Conservation (phyloP, 2,888 invertebrate species). For the Campoletis raptor region DNA sequence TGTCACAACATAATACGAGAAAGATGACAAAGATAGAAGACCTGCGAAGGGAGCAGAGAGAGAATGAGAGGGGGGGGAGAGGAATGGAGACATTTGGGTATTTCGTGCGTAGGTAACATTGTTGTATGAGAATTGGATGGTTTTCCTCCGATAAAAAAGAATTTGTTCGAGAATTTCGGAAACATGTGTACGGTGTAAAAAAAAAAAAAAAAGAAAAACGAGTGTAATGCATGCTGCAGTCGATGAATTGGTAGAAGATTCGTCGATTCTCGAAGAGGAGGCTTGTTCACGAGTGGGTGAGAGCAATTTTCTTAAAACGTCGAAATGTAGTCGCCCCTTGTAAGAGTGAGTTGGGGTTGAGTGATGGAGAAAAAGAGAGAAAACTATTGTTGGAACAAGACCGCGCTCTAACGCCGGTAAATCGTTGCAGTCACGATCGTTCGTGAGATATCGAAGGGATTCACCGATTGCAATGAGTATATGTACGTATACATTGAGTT, state of each 20-base stretch:
- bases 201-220: neutral
- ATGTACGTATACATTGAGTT: conserved; percentile 20
- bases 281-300: conserved; percentile 15
- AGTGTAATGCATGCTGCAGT: neutral
- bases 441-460: conserved; percentile 62
- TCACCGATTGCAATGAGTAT: conserved; percentile 24
- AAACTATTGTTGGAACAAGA: conserved; percentile 57
- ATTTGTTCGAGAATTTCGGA: conserved; percentile 14
- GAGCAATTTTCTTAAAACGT: conserved; percentile 67
- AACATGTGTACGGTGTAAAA: neutral
- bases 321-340: conserved; percentile 34
- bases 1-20: conserved; percentile 44
- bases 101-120: neutral
- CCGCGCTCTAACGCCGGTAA: conserved; percentile 25
- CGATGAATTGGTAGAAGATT: conserved; percentile 48
- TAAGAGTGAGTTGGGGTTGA: neutral
- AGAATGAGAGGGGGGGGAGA: neutral
- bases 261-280: conserved; percentile 16
- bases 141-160: conserved; percentile 9
- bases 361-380: conserved; percentile 21
- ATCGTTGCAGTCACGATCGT: conserved; percentile 65
- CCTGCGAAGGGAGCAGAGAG: neutral
- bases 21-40: conserved; percentile 3
- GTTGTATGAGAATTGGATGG: neutral
- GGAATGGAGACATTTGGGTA: neutral